Evolutionary conservation across 2,888 invertebrate species (phyloP).

Genomic region (Muschampia plurimacula): DNA sequence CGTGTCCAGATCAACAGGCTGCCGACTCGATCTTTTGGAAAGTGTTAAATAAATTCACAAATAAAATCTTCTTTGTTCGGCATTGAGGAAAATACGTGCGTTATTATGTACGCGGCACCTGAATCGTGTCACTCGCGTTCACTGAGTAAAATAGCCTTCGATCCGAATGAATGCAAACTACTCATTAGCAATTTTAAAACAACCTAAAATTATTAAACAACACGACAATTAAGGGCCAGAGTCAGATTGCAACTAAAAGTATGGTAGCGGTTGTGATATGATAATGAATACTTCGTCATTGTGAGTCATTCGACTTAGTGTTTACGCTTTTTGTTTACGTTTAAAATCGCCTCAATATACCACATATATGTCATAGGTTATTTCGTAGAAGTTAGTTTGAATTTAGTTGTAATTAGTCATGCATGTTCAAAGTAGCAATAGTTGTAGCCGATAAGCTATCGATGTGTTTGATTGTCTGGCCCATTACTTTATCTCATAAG

Average conservation of each 20-base stretch:
- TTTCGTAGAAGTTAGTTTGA: constrained; percentile 64
- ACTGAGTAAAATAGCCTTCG: constrained; percentile 66
- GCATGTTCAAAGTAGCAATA: constrained; percentile 57
- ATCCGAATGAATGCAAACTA: constrained; percentile 48
- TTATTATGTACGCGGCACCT: constrained; percentile 57
- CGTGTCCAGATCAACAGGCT: constrained; percentile 81
- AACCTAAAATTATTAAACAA: constrained; percentile 51
- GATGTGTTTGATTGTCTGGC: constrained; percentile 47
- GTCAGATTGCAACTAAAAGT: constrained; percentile 75
- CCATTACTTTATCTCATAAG: constrained; percentile 26
- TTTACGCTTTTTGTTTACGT: constrained; percentile 82
- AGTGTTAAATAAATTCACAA: constrained; percentile 64
- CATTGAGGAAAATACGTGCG: constrained; percentile 72
- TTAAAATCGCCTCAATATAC: constrained; percentile 59
- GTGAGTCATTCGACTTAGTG: constrained; percentile 81
- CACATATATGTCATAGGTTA: constrained; percentile 51
- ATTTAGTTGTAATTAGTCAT: constrained; percentile 62
- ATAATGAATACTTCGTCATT: constrained; percentile 82
- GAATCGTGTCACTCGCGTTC: constrained; percentile 65
- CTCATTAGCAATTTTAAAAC: constrained; percentile 50
- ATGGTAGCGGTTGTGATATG: constrained; percentile 75
- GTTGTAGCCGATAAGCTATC: constrained; percentile 47
- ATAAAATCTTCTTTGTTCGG: constrained; percentile 75
- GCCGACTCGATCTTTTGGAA: constrained; percentile 57
- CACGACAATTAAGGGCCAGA: constrained; percentile 68